phyloP scores from a whole-genome alignment of 2,113 vertebrate species.

The Ahaetulla prasina region DNA sequence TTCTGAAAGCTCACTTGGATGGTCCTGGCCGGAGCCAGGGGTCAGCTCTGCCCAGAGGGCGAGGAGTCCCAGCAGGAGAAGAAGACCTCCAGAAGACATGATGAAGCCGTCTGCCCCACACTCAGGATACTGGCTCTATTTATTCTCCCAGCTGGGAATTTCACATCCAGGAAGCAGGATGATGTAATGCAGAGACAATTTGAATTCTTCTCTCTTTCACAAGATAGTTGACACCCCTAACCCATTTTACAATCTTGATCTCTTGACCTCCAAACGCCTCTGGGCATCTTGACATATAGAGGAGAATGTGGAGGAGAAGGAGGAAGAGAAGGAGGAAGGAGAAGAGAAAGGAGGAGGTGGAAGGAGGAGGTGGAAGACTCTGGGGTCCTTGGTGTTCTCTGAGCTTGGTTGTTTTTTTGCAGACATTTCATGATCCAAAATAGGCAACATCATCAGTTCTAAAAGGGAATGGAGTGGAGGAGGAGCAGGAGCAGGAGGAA shows the following conservation, averaged over 20 bases:
- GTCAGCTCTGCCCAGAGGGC: background rate
- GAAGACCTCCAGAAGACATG: background rate
- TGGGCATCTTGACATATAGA: background rate
- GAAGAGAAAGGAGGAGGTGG: too few species aligned
- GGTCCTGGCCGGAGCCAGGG: background rate
- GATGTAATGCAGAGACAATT: accelerated
- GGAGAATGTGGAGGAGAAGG: too few species aligned
- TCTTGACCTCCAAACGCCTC: background rate
- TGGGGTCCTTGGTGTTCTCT: too few species aligned
- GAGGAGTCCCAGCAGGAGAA: background rate
- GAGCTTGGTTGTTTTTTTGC: too few species aligned
- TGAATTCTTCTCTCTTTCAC: background rate
- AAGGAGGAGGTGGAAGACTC: too few species aligned
- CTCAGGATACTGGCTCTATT: background rate
- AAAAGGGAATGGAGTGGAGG: too few species aligned
- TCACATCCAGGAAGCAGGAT: background rate
- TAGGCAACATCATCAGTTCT: too few species aligned
- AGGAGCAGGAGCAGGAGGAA: too few species aligned
- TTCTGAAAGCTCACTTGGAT: background rate
- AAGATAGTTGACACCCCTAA: background rate
- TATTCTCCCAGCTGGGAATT: background rate
- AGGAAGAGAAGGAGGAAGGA: too few species aligned
- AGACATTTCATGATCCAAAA: too few species aligned
- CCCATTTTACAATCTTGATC: background rate
- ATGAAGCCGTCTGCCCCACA: background rate